Base-by-base conservation (phyloP, 2,113 vertebrate genomes). In the Ptilorrhoa leucosticta region DNA sequence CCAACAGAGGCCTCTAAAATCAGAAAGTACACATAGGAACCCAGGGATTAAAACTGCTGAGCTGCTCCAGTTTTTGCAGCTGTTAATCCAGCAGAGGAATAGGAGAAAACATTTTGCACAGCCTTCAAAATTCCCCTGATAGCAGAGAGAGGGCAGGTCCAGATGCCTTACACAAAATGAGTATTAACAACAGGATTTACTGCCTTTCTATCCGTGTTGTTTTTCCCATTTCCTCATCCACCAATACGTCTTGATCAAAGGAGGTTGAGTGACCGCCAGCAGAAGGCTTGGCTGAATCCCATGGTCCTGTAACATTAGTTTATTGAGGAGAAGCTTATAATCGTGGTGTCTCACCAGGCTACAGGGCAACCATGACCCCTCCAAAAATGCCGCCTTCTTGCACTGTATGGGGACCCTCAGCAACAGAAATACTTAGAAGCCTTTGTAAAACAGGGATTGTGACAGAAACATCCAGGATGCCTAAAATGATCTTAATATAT, bases 161-260 rank as follows among this genome's bases (percentile, higher is more conserved):
- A 17, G 7, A 33, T 44, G 23, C 28, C 44, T 79, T 51, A 31
- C 40, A 57, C 50, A 68, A 56, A 90, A 94, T 31, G 2, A 90
- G 21, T 30, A 44, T 48, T 64, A 64, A 64, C 66, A 58, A 47
- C 16, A 58, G 33, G 88, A 83, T 83, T 68, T 39, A 31, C 37
- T 64, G 44, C 0, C 0, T 37, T 61, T 87, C 15, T 45, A 69
- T 47, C 15, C 1, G 0, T 5, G 10, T 68, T 40, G 31, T 47
- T 92, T 82, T n/a, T 68, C 28, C 27, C 22, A 9, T 81, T 90
- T 66, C 54, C 30, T 76, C 24, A 22, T 39, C 47, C 50, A 64
- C 14, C 42, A 21, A 27, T 22, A 24, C 31, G 22, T 65, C 30
- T 47, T 18, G 28, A 65, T 54, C 53, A 64, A 68, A 83, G 35